Evolutionary conservation across 2,797 vertebrate genomes (phyloP).

Genomic region (Enteromius mattozi): DNA sequence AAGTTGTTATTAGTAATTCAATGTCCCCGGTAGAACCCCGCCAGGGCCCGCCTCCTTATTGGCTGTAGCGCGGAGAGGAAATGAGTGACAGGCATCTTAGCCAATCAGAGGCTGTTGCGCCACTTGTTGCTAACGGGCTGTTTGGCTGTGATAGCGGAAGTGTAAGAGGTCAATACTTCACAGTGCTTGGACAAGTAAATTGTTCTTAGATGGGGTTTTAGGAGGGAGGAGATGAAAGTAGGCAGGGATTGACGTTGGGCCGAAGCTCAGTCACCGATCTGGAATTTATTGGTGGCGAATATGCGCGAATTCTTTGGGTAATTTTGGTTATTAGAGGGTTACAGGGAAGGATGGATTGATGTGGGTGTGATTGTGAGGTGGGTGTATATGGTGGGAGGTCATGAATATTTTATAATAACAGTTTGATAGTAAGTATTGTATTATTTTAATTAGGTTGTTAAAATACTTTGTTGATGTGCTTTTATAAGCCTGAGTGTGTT

Average conservation of each 20-base stretch:
- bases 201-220: constrained; percentile 45
- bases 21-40: constrained; percentile 35
- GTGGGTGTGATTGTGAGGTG: constrained; percentile 38
- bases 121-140: constrained; percentile 88
- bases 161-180: constrained; percentile 68
- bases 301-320: background rate
- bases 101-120: constrained; percentile 70
- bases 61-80: constrained; percentile 64
- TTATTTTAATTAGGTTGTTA: background rate
- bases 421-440: background rate
- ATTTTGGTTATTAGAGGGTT: background rate
- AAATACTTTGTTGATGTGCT: background rate
- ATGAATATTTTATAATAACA: constrained; percentile 9
- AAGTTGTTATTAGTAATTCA: constrained; percentile 58
- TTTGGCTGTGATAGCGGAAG: constrained; percentile 79
- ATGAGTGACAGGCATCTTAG: constrained; percentile 62
- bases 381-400: constrained; percentile 27
- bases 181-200: constrained; percentile 56
- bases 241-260: background rate
- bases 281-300: background rate
- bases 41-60: constrained; percentile 66
- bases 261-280: background rate
- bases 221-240: constrained; percentile 4
- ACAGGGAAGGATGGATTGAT: constrained; percentile 21
- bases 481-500: background rate